These are phyloP conservation scores for Drosophila obscura DNA, from an alignment of 1,140 invertebrate species.

Conservation along the genomic window DNA sequence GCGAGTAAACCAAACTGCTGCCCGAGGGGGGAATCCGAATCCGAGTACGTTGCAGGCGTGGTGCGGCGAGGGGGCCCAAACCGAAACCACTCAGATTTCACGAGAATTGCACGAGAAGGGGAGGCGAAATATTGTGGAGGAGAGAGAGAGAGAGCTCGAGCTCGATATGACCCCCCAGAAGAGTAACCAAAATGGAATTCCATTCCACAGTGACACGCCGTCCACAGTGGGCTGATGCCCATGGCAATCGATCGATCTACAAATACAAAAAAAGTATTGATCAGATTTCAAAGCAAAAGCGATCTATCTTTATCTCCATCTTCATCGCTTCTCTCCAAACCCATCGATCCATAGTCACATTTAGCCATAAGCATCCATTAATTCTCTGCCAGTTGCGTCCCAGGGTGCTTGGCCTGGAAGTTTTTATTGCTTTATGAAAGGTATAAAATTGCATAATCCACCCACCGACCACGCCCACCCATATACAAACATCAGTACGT, in stretches of 20 bases:
- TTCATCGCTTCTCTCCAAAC: too few species aligned
- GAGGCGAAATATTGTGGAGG: conserved; percentile 7
- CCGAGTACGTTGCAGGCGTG: not conserved
- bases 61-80: conserved; percentile 11
- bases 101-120: conserved; percentile 47
- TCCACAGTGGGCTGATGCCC: conserved; percentile 3
- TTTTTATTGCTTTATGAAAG: conserved; percentile 76
- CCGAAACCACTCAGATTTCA: conserved; percentile 66
- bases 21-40: conserved; percentile 23
- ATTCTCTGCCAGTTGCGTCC: conserved; percentile 9
- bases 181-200: conserved; percentile 15
- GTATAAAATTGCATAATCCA: conserved; percentile 72
- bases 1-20: conserved; percentile 54
- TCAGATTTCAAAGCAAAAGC: too few species aligned
- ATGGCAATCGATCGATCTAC: too few species aligned
- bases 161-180: conserved; percentile 54
- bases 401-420: conserved; percentile 45
- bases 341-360: not conserved
- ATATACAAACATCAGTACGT: conserved; percentile 6
- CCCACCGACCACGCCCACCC: conserved; percentile 47
- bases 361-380: conserved; percentile 12
- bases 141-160: not conserved
- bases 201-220: conserved; percentile 12
- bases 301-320: too few species aligned
- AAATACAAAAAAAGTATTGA: too few species aligned